phyloP scores from a whole-genome alignment of 1,140 invertebrate genomes.

The Brachionus asplanchnoidis region DNA sequence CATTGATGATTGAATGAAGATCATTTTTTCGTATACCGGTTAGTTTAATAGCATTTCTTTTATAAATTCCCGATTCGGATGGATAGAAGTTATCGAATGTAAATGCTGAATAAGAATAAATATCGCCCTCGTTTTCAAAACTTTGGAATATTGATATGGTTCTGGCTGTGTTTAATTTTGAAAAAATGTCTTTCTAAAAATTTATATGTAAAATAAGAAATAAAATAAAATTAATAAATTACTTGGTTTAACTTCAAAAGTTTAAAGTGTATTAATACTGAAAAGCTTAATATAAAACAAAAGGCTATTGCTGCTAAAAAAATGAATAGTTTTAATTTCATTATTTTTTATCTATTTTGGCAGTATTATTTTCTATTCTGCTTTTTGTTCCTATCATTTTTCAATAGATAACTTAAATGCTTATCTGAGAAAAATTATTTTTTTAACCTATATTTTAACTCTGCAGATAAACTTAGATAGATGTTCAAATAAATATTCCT shows the following conservation, averaged over 20 bases:
- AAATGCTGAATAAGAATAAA: constrained; percentile 30
- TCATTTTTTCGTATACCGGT: background rate
- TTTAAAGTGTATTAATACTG: background rate
- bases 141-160: background rate
- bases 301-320: background rate
- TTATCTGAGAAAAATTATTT: background rate
- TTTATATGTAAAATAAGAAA: background rate
- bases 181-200: background rate
- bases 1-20: background rate
- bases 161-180: background rate
- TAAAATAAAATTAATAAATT: background rate
- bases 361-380: background rate
- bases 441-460: background rate
- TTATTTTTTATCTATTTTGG: background rate
- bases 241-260: background rate
- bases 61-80: background rate
- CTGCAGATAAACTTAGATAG: background rate
- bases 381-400: background rate
- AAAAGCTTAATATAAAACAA: background rate
- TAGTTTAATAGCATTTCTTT: background rate
- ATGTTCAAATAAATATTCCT: background rate
- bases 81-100: constrained; percentile 17
- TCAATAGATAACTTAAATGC: background rate
- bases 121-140: background rate
- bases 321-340: background rate